Conservation (phyloP, 1,140 invertebrate species). For the Drosophila nikananu region DNA sequence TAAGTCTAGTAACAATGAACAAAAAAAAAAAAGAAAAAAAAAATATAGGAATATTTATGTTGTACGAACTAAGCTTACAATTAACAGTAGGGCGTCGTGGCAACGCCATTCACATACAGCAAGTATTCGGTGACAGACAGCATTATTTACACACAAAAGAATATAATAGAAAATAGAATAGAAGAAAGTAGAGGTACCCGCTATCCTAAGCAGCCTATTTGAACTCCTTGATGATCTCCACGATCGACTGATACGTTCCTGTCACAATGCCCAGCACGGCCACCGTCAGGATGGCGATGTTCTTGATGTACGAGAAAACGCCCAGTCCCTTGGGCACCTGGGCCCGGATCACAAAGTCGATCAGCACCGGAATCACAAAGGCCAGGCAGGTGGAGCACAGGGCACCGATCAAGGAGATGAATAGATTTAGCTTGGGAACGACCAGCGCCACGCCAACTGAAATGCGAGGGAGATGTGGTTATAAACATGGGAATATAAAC, state of each 20-base stretch:
- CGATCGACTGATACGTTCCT: slow-evolving; percentile 91
- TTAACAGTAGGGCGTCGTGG: slow-evolving; percentile 31
- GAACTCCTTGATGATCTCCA: slow-evolving; percentile 87
- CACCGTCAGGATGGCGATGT: slow-evolving; percentile 89
- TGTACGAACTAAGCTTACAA: slow-evolving; percentile 43
- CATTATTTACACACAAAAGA: slow-evolving; percentile 44
- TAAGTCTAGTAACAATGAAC: slow-evolving; percentile 61
- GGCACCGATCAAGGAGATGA: slow-evolving; percentile 96
- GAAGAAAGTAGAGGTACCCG: no score
- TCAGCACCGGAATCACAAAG: slow-evolving; percentile 94
- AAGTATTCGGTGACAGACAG: slow-evolving; percentile 37
- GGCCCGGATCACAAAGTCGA: slow-evolving; percentile 90
- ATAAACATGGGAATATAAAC: no score
- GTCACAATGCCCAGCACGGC: slow-evolving; percentile 90
- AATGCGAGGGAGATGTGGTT: no score
- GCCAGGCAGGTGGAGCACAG: slow-evolving; percentile 94
- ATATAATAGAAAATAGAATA: slow-evolving; percentile 17
- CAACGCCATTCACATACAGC: slow-evolving; percentile 48
- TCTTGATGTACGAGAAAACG: slow-evolving; percentile 86
- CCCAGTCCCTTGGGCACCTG: slow-evolving; percentile 86
- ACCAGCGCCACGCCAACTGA: slow-evolving; percentile 92
- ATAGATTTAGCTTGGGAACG: slow-evolving; percentile 93
- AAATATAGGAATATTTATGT: slow-evolving; percentile 7
- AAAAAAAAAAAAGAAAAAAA: slow-evolving; percentile 22
- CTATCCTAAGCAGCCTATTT: slow-evolving; percentile 28